Conservation (phyloP, 53 echinoderm and acorn worm species). For the Echinarachnius parma region DNA sequence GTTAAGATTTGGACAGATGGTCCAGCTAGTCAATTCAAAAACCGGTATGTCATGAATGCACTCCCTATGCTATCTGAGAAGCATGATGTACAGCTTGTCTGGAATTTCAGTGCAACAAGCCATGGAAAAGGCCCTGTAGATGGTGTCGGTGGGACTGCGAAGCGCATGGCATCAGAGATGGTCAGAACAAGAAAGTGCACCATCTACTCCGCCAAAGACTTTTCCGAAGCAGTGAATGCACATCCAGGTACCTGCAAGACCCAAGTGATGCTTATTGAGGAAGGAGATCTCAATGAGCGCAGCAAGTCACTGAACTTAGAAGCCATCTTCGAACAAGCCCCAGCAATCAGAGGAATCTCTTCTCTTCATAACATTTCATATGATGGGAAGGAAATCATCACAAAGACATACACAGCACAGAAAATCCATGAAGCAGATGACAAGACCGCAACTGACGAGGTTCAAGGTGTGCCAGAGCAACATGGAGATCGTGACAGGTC, state of each 20-base stretch:
- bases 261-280: not conserved
- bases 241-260: not conserved
- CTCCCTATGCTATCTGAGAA: no score
- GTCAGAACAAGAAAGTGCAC: conserved; percentile 26
- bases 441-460: no score
- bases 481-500: no score
- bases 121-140: conserved; percentile 41
- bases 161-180: conserved; percentile 21
- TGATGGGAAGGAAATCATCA: no score
- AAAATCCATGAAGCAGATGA: no score
- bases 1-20: no score
- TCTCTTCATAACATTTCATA: conserved; percentile 2
- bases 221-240: conserved; percentile 2
- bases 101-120: conserved; percentile 28
- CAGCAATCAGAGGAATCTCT: conserved; percentile 17
- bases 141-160: conserved; percentile 14
- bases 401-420: no score
- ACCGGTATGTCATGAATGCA: no score
- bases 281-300: conserved; percentile 1
- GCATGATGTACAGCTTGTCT: conserved; percentile 8
- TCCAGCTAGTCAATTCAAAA: no score
- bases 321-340: not conserved
- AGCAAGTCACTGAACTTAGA: conserved; percentile 1
- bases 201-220: conserved; percentile 20
- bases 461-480: no score